These are phyloP conservation scores for Drosophila nebulosa DNA, from an alignment of 1,140 invertebrate species.

Conservation along the genomic window DNA sequence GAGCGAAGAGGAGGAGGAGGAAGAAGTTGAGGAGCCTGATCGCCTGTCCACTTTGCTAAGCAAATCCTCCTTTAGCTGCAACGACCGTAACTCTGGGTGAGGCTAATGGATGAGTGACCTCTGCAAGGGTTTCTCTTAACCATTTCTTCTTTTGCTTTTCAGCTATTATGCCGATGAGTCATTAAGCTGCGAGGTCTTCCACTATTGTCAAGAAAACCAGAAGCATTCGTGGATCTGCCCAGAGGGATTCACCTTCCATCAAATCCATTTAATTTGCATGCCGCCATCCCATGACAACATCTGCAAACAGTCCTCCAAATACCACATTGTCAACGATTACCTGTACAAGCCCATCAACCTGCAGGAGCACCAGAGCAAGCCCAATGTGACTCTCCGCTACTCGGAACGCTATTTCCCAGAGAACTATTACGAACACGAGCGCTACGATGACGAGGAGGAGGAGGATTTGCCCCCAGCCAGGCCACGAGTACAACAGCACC, in stretches of 20 bases:
- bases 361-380: conserved; percentile 89
- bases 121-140: neutral
- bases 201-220: conserved; percentile 94
- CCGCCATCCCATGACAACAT: conserved; percentile 93
- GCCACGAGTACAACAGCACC: conserved; percentile 68
- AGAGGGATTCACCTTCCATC: conserved; percentile 95
- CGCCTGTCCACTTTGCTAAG: conserved; percentile 89
- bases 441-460: conserved; percentile 84
- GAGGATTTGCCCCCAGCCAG: conserved; percentile 77
- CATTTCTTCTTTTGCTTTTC: neutral
- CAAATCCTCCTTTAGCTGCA: conserved; percentile 92
- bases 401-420: conserved; percentile 91
- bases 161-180: conserved; percentile 94
- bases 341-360: conserved; percentile 93
- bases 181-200: conserved; percentile 94
- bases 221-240: conserved; percentile 97
- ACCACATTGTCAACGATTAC: conserved; percentile 96
- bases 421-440: conserved; percentile 87
- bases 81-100: conserved; percentile 88
- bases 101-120: neutral
- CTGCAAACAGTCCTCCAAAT: conserved; percentile 93
- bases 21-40: conserved; percentile 93
- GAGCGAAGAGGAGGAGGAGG: conserved; percentile 83
- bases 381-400: conserved; percentile 89
- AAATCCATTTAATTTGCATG: conserved; percentile 96